phyloP scores from a whole-genome alignment of 2,797 vertebrate genomes.

The Iguana delicatissima region DNA sequence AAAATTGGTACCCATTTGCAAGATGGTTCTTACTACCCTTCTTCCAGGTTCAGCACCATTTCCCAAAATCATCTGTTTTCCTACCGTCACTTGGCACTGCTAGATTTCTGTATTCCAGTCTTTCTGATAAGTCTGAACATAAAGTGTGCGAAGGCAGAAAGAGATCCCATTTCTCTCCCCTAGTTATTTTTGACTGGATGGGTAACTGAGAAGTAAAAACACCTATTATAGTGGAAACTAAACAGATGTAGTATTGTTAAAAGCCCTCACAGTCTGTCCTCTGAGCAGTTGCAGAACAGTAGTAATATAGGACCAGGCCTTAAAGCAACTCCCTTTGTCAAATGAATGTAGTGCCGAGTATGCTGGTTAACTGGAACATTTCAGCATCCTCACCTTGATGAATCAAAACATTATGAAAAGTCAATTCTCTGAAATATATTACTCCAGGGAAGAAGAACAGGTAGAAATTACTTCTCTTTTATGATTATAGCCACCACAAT shows the following conservation, averaged over 20 bases:
- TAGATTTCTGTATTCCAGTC: neutral
- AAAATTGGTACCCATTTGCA: neutral
- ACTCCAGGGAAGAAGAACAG: conserved; percentile 19
- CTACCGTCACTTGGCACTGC: neutral
- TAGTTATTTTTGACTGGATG: neutral
- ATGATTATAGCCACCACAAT: conserved; percentile 38
- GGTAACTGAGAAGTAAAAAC: neutral
- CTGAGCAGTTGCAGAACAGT: neutral
- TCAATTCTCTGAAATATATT: conserved; percentile 11
- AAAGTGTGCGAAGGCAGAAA: neutral
- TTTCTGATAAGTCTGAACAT: neutral
- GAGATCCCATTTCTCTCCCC: neutral
- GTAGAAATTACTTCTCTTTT: conserved; percentile 33
- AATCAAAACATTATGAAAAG: conserved; percentile 32
- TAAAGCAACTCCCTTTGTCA: neutral
- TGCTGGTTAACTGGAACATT: conserved; percentile 1
- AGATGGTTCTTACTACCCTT: neutral
- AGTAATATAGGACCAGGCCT: neutral
- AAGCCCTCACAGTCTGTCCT: neutral
- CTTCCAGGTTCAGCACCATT: neutral
- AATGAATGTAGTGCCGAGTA: neutral
- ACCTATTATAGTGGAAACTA: neutral
- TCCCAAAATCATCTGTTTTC: neutral
- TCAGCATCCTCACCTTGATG: conserved; percentile 17
- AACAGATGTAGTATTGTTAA: neutral